Base-by-base conservation (phyloP, 1,140 invertebrate genomes). In the Formica exsecta region DNA sequence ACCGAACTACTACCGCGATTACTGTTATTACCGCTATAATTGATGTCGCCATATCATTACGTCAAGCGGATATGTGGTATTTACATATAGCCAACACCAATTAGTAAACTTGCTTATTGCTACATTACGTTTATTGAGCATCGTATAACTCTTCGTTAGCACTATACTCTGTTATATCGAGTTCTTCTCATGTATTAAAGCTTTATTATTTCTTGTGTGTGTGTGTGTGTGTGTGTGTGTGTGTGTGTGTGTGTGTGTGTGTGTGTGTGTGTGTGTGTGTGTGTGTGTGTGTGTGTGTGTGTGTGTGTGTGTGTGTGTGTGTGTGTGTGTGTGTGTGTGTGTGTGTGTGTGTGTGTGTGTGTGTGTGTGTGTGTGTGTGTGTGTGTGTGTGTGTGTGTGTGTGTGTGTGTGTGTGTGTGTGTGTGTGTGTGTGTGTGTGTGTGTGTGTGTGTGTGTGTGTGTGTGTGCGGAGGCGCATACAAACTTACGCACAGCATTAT, bases 401-500 rank as follows among this genome's bases (percentile, higher is more conserved):
- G n/a, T n/a, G n/a, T n/a, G n/a, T n/a, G n/a, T n/a, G n/a, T n/a
- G n/a, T n/a, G n/a, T n/a, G n/a, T n/a, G n/a, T n/a, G n/a, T n/a
- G n/a, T n/a, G n/a, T n/a, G n/a, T n/a, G n/a, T n/a, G n/a, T n/a
- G n/a, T n/a, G n/a, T n/a, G n/a, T n/a, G n/a, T n/a, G n/a, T n/a
- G n/a, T n/a, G n/a, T n/a, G n/a, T n/a, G n/a, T n/a, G n/a, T n/a
- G n/a, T n/a, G n/a, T n/a, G n/a, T n/a, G n/a, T n/a, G n/a, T n/a
- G n/a, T n/a, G 25, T 2, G 48, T 61, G 25, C 1, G 6, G 25
- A n/a, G 29, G 41, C 29, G 41, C 7, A 83, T 38, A 71, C 79
- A 54, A 13, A 22, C 59, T 48, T 66, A 68, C 64, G 75, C 48
- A 65, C 36, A 51, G 38, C 68, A 90, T 88, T 90, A 86, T 87